Conservation (phyloP, 2,797 vertebrate genomes). For the Rhodeus uyekii region DNA sequence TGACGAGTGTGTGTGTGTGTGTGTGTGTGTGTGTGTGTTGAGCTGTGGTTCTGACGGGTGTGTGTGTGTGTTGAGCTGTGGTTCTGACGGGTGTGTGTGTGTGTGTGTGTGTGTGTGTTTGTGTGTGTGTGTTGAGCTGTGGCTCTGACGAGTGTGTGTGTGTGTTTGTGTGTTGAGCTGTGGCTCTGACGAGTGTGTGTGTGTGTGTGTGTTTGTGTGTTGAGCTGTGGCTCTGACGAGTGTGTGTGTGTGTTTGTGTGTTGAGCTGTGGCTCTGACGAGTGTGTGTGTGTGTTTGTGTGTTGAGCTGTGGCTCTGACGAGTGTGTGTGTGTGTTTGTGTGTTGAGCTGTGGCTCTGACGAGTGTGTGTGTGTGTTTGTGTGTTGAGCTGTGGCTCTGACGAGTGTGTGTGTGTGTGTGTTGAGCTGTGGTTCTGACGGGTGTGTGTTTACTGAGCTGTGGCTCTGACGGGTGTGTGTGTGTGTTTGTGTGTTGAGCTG, state of each 20-base stretch:
- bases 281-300: background rate
- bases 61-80: background rate
- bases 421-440: constrained; percentile 88
- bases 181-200: background rate
- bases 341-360: no score
- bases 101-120: background rate
- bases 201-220: background rate
- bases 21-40: no score
- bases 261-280: no score
- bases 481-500: background rate
- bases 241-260: constrained; percentile 72
- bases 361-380: background rate
- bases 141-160: background rate
- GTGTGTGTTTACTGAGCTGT: background rate
- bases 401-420: constrained; percentile 63
- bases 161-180: no score
- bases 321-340: background rate
- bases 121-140: background rate
- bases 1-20: constrained; percentile 99
- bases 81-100: constrained; percentile 15
- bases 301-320: no score
- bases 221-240: constrained; percentile 51
- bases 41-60: constrained; percentile 94
- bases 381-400: no score
- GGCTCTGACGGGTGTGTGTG: background rate